Evolutionary conservation across 1,140 invertebrate genomes (phyloP), one percentile per base, ranked within the genome.

Genomic region (Schlechtendalia chinensis): DNA sequence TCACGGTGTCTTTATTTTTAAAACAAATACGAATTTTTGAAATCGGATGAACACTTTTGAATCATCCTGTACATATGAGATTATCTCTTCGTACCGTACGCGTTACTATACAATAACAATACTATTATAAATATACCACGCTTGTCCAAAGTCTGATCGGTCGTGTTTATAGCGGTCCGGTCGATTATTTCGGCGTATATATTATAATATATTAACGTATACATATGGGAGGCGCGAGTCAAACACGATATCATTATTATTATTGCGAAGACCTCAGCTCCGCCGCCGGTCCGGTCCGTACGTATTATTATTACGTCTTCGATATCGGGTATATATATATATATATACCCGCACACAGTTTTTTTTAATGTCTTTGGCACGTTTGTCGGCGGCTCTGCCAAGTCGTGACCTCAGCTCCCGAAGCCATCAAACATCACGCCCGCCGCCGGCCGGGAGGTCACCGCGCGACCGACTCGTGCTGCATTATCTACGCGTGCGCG

Each of bases 351-450:
- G 5, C n/a, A 29, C 32, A 65, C 29, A 3, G 17, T 32, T 32
- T n/a, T 12, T 45, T 47, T 67, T 45, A 67, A 67, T 67, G 65
- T 67, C 65, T 67, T 67, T 67, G 65, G 65, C 65, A 67, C 65
- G 65, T 67, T 67, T 67, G 39, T 67, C 65, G 39, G 65, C 65
- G 32, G n/a, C 39, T 16, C 39, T 67, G 65, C 65, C 65, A 67
- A 67, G 65, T 67, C 65, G 65, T 67, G 65, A 67, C 65, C 65
- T 67, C 65, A 11, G 65, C 65, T 67, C n/a, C 39, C 32, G 65
- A 39, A 39, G 65, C 65, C 61, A 63, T 39, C 32, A 39, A 8
- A 39, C 32, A 39, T 39, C 61, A 63, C 65, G n/a, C 32, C 32
- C 65, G 65, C 32, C 32, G n/a, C 19, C 19, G 32, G 47, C 47